These are phyloP conservation scores for Sebastes diploproa DNA, from an alignment of 2,797 vertebrate species.

Conservation along the genomic window DNA sequence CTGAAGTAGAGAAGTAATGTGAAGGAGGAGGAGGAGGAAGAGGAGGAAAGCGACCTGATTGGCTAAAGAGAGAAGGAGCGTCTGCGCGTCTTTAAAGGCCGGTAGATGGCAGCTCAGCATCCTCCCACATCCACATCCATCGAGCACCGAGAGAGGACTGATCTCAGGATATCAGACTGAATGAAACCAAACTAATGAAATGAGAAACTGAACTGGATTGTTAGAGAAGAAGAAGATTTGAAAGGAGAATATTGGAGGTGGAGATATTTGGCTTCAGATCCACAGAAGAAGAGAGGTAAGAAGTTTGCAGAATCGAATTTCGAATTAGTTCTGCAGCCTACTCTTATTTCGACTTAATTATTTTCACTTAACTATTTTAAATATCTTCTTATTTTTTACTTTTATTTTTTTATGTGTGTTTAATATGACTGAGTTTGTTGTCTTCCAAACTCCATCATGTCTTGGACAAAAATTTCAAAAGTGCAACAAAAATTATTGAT, in stretches of 20 bases:
- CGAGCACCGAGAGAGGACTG: neutral
- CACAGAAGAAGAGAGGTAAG: slow-evolving; percentile 51
- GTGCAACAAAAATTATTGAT: neutral
- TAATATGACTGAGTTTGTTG: neutral
- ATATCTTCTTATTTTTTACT: neutral
- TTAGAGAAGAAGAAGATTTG: slow-evolving; percentile 37
- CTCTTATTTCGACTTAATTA: neutral
- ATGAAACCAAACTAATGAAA: too few species aligned
- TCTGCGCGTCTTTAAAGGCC: slow-evolving; percentile 88
- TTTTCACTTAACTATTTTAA: neutral
- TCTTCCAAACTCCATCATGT: too few species aligned
- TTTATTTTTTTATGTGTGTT: neutral
- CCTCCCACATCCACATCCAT: slow-evolving; percentile 40
- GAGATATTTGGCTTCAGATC: slow-evolving; percentile 43
- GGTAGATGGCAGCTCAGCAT: slow-evolving; percentile 84
- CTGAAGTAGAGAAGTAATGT: neutral
- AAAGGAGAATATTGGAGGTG: slow-evolving; percentile 13
- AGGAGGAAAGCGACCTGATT: slow-evolving; percentile 79
- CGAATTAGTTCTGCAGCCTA: neutral
- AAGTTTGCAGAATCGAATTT: slow-evolving; percentile 23
- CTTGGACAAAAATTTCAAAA: neutral
- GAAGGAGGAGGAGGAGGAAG: neutral
- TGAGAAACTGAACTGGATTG: slow-evolving; percentile 37
- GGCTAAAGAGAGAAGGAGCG: slow-evolving; percentile 81
- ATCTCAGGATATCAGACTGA: slow-evolving; percentile 16